Base-by-base conservation (phyloP, 2,888 invertebrate species). In the Acleris literana region DNA sequence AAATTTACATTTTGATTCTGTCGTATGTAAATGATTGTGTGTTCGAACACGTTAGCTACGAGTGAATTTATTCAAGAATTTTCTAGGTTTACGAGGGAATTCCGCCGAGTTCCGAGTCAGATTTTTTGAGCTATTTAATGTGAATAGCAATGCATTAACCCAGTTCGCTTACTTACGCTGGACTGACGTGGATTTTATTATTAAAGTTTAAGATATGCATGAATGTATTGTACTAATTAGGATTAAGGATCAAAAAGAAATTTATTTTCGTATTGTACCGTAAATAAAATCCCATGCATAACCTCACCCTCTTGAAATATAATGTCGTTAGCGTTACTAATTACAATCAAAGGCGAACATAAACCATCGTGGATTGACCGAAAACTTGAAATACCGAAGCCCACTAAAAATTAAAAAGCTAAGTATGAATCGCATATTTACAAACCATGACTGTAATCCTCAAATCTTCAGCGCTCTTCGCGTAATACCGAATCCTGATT, bases 371-470 rank as follows among this genome's bases (percentile, higher is more conserved):
- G n/a, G n/a, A 7, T 20, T 20, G 1, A 9, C 1, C 1, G 13
- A 39, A 39, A 39, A 39, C 33, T 2, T 39, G 13, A 39, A 39
- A 11, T 11, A 39, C 33, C 9, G 2, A 39, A 39, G 11, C 11
- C 33, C 11, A 39, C 20, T 58, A 64, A 44, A 25, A 53, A 20
- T n/a, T 58, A 56, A 16, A 46, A 56, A 22, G n/a, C n/a, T n/a
- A n/a, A 1, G 4, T 39, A 33, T 11, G 2, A 13, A 33, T 33
- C 6, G 57, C 22, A 7, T 44, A n/a, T n/a, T 55, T 48, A 84
- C 90, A 88, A 77, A 92, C 92, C 92, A 86, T 86, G 66, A 90
- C 79, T 65, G 83, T 83, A 66, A 92, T 81, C 68, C 78, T 84
- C 76, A 90, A 83, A 76, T 89, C 87, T 72, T 88, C 86, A 61